Base-by-base conservation (phyloP, 2,113 vertebrate species). In the Columbina picui region DNA sequence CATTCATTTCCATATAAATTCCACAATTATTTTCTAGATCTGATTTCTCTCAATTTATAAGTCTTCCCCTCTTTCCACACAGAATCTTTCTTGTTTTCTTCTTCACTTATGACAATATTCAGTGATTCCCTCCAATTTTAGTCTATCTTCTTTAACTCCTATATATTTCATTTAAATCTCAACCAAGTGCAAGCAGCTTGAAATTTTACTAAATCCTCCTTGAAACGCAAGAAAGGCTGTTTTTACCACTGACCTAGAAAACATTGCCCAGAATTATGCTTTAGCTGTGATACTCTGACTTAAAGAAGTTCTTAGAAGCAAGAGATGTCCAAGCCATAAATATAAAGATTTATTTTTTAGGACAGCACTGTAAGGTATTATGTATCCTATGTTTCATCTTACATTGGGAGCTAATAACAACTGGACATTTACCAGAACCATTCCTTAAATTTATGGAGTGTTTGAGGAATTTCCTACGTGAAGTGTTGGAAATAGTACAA, bases 381-480 rank as follows among this genome's bases (percentile, higher is more conserved):
- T 78, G 75, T 61, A 6, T 27, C 23, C 38, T 53, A 29, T 38
- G 20, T 65, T 94, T 89, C 50, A 93, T 90, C 78, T 83, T 65
- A 65, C 8, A 19, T 5, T 85, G 65, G n/a, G 18, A 85, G 70
- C 63, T 67, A 97, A 49, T 38, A 87, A 91, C 43, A 89, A 82
- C 32, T 47, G 45, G 34, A 80, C 22, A 68, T 89, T 94, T 84
- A 84, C 68, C 56, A 95, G 52, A 89, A 74, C 34, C 23, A 57
- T 87, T 87, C 41, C 61, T 55, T 69, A 91, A 93, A 95, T 94
- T 87, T 96, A 93, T 87, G 84, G 22, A 82, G 49, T 60, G 45
- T 75, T 91, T 90, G 69, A 94, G 65, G 73, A 84, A 89, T 93
- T 87, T 95, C 20, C 56, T 87, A 74, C 39, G 39, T 13, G 22